Conservation (phyloP, 2,113 vertebrate genomes). For the Atherinomorus stipes region DNA sequence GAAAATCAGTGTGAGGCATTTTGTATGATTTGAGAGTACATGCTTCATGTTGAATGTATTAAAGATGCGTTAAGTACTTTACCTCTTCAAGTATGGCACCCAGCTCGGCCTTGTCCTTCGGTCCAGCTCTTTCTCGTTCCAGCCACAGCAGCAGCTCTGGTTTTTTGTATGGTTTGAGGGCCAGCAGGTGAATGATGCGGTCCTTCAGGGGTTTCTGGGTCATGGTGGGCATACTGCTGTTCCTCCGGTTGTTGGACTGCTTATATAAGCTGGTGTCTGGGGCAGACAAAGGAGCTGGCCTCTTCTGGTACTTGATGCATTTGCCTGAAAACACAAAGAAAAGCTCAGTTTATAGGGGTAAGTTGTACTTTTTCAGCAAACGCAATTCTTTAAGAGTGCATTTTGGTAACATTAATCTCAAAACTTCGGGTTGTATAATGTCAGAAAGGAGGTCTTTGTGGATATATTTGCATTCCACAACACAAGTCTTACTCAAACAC, state of each 20-base stretch:
- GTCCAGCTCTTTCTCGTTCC: slow-evolving; percentile 70
- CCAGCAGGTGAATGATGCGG: slow-evolving; percentile 80
- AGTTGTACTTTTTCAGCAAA: background rate
- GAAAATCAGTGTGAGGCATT: background rate
- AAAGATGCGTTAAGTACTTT: slow-evolving; percentile 74
- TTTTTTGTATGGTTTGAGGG: slow-evolving; percentile 80
- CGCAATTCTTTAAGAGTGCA: background rate
- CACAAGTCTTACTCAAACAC: too few relatives aligned
- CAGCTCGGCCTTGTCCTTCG: slow-evolving; percentile 77
- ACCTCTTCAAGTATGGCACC: slow-evolving; percentile 83
- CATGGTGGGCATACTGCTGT: slow-evolving; percentile 7
- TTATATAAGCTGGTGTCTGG: slow-evolving; percentile 66
- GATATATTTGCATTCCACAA: too few relatives aligned
- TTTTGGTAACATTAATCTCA: background rate
- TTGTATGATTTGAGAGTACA: background rate
- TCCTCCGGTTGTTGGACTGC: slow-evolving; percentile 67
- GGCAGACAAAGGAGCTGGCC: slow-evolving; percentile 35
- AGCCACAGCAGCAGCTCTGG: slow-evolving; percentile 82
- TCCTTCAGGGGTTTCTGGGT: slow-evolving; percentile 77
- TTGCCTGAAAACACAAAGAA: slow-evolving; percentile 67
- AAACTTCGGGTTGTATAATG: too few relatives aligned
- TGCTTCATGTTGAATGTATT: fast-evolving
- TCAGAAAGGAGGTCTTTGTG: too few relatives aligned
- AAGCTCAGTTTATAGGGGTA: background rate
- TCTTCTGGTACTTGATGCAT: slow-evolving; percentile 74